These are phyloP conservation scores for Cecropterus lyciades DNA, from an alignment of 1,140 invertebrate species.

Conservation along the genomic window DNA sequence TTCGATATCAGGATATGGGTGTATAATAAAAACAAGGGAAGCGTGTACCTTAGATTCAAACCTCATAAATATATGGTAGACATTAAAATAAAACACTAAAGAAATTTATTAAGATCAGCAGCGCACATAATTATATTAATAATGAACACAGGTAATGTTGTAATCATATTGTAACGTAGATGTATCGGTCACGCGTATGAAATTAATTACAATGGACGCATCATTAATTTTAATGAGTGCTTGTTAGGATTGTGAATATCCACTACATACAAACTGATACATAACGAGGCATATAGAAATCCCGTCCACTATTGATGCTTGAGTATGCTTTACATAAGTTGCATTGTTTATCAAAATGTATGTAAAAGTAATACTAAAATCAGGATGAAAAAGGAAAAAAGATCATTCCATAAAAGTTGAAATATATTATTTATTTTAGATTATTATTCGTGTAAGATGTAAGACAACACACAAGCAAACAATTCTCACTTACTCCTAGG, in stretches of 20 bases:
- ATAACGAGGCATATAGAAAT: not conserved
- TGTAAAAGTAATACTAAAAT: too few species aligned
- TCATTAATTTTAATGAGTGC: conserved; percentile 31
- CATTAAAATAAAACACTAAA: not conserved
- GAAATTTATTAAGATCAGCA: not conserved
- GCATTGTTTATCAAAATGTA: too few species aligned
- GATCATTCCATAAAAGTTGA: too few species aligned
- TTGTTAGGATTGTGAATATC: conserved; percentile 22
- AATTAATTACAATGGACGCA: conserved; percentile 24
- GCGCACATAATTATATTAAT: conserved; percentile 12
- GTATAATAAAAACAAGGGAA: too few species aligned
- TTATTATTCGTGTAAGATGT: too few species aligned
- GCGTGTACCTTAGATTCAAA: too few species aligned
- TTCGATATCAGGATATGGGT: too few species aligned
- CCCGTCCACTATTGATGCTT: not conserved
- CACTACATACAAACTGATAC: not conserved
- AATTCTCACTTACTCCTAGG: too few species aligned
- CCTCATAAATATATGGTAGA: too few species aligned
- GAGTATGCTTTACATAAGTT: not conserved
- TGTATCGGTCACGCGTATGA: conserved; percentile 26
- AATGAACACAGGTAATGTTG: conserved; percentile 18
- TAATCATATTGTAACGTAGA: conserved; percentile 22
- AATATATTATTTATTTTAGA: too few species aligned
- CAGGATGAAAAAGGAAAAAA: too few species aligned
- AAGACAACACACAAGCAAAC: too few species aligned